phyloP scores from a whole-genome alignment of 1,140 invertebrate genomes.

The Sycophaga agraensis region DNA sequence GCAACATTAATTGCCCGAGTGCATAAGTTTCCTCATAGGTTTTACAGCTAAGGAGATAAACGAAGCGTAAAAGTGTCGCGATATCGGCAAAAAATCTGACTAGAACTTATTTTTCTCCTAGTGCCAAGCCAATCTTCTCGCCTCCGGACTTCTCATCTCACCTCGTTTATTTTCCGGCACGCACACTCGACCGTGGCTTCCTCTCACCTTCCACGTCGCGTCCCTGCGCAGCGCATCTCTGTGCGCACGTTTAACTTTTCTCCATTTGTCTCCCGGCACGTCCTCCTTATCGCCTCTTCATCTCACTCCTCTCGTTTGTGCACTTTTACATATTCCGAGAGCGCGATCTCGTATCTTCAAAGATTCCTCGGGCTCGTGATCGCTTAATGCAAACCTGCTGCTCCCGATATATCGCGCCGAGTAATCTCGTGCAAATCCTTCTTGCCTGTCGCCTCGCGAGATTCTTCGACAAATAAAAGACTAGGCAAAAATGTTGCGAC shows the following conservation, averaged over 20 bases:
- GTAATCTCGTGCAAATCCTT: too few relatives aligned
- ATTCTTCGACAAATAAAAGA: too few relatives aligned
- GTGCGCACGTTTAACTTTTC: slow-evolving; percentile 5
- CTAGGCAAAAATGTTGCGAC: too few relatives aligned
- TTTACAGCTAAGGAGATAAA: neutral
- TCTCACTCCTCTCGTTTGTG: too few relatives aligned
- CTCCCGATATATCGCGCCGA: neutral
- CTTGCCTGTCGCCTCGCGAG: too few relatives aligned
- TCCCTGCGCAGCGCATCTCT: neutral
- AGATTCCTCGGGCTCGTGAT: neutral
- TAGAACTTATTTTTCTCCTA: neutral
- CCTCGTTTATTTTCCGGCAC: neutral
- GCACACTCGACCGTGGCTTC: too few relatives aligned
- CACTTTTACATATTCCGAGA: neutral
- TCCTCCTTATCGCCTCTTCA: neutral
- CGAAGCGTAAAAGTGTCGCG: neutral
- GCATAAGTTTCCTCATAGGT: neutral
- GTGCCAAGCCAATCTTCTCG: neutral
- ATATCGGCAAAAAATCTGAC: neutral
- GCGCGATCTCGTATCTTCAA: neutral
- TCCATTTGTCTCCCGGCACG: slow-evolving; percentile 5
- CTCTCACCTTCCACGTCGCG: neutral
- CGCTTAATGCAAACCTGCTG: slow-evolving; percentile 6
- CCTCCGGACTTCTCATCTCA: neutral
- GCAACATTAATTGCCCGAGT: too few relatives aligned